phyloP scores from a whole-genome alignment of 2,113 vertebrate species.

The Hippocampus guttulatus region DNA sequence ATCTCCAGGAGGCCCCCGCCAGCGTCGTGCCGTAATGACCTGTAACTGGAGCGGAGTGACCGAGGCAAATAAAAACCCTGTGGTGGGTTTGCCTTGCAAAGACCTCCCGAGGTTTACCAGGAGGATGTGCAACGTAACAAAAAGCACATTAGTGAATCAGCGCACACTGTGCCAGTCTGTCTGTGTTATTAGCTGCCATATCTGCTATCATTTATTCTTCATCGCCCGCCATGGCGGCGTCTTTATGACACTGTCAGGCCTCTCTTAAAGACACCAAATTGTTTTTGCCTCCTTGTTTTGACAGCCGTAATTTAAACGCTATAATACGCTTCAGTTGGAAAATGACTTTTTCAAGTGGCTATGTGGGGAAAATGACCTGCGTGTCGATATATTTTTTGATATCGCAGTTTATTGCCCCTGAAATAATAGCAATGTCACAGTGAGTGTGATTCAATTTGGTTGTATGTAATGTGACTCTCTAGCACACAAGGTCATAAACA shows the following conservation, averaged over 20 bases:
- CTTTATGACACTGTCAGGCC: conserved; percentile 21
- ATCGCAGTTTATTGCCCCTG: conserved; percentile 13
- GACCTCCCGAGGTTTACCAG: conserved; percentile 3
- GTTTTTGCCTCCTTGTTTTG: conserved; percentile 22
- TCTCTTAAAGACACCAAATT: conserved; percentile 11
- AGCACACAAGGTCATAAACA: conserved; percentile 24
- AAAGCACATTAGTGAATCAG: conserved; percentile 40
- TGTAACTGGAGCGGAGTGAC: conserved; percentile 51
- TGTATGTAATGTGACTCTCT: conserved; percentile 14
- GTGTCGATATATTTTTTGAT: conserved; percentile 11
- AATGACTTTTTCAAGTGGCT: conserved; percentile 27
- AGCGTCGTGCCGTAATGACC: conserved; percentile 32
- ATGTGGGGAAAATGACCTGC: conserved; percentile 15
- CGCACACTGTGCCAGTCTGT: conserved; percentile 20
- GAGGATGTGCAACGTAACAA: conserved; percentile 38
- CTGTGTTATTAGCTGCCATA: conserved; percentile 25
- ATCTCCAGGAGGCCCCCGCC: conserved; percentile 25
- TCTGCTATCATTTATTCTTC: conserved; percentile 20
- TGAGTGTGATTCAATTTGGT: conserved; percentile 33
- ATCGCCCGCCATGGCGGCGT: conserved; percentile 13
- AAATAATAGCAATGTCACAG: conserved; percentile 32
- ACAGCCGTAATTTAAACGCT: conserved; percentile 35
- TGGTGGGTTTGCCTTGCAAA: conserved; percentile 23
- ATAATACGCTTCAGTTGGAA: conserved; percentile 2
- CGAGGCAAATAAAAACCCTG: conserved; percentile 27